A percentile compares a stretch with the other conserved stretches of the same genome.
These are phyloP conservation scores for Bradypus variegatus DNA, from an alignment of 2,797 vertebrate species.

Conservation along the genomic window DNA sequence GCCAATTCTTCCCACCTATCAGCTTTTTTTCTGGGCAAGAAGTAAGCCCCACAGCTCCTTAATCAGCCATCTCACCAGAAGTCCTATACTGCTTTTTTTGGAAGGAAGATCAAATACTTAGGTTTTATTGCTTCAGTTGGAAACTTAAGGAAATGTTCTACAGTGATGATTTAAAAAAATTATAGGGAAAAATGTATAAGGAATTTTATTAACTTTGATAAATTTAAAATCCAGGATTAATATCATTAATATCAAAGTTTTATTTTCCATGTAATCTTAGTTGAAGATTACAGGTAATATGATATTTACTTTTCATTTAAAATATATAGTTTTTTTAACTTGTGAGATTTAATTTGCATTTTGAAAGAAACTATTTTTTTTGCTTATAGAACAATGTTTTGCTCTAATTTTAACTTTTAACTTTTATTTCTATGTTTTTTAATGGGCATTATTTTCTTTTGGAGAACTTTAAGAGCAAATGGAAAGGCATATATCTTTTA, in stretches of 20 bases:
- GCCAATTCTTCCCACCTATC: too few species aligned
- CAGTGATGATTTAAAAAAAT: slow-evolving; percentile 2
- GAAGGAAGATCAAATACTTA: neutral
- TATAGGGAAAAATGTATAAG: slow-evolving; percentile 17
- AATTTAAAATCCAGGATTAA: slow-evolving; percentile 41
- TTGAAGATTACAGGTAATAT: slow-evolving; percentile 21
- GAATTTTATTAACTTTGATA: slow-evolving; percentile 11
- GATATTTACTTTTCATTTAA: slow-evolving; percentile 14
- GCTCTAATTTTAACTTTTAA: slow-evolving; percentile 21
- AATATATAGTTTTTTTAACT: slow-evolving; percentile 23
- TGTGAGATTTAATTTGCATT: slow-evolving; percentile 25
- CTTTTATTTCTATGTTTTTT: slow-evolving; percentile 12
- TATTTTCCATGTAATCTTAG: neutral
- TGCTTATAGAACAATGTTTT: neutral
- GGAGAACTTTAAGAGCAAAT: neutral
- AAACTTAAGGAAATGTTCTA: neutral
- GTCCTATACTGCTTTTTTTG: neutral
- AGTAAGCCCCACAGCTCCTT: too few species aligned
- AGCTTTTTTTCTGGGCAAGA: too few species aligned
- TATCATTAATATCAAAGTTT: slow-evolving; percentile 2
- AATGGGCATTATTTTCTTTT: slow-evolving; percentile 16
- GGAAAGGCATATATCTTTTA: slow-evolving; percentile 16
- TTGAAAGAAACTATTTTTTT: slow-evolving; percentile 35
- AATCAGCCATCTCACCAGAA: too few species aligned
- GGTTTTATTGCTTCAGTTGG: neutral